These are phyloP conservation scores for Trichechus manatus DNA, from an alignment of 2,113 vertebrate species.

Conservation along the genomic window DNA sequence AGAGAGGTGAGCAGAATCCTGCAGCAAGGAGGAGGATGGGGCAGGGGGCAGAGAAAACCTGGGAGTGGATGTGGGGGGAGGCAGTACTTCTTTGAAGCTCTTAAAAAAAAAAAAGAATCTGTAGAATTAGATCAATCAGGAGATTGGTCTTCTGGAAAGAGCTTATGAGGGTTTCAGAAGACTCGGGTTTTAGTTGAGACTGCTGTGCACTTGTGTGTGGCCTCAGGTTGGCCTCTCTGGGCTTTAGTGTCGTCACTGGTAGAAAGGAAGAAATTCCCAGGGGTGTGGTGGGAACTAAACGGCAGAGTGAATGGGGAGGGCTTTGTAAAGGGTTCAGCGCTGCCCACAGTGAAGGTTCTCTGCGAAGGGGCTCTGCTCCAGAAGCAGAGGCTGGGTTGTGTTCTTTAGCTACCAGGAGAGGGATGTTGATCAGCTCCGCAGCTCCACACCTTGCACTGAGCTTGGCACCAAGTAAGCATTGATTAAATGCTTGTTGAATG, in stretches of 20 bases:
- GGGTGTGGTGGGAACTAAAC: not conserved
- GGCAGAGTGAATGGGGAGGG: not conserved
- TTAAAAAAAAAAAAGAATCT: not conserved
- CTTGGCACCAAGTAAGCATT: rapidly evolving
- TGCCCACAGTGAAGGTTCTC: not conserved
- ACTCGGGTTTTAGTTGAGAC: not conserved
- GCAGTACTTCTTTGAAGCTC: not conserved
- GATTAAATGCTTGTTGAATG: not conserved
- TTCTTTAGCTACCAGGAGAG: not conserved
- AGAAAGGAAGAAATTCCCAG: not conserved
- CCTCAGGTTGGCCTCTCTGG: not conserved
- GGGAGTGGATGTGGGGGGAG: not conserved
- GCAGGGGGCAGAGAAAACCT: not conserved
- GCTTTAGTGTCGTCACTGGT: not conserved
- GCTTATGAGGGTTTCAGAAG: not conserved
- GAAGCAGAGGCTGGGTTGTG: not conserved
- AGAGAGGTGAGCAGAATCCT: too few relatives aligned
- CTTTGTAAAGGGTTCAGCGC: not conserved
- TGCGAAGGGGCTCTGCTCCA: not conserved
- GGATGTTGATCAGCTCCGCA: rapidly evolving
- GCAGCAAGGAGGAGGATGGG: rapidly evolving
- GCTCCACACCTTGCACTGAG: too few relatives aligned
- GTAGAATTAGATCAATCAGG: not conserved
- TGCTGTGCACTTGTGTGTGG: not conserved
- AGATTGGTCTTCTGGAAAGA: not conserved